A percentile compares a stretch with the other conserved stretches of the same genome.
These are phyloP conservation scores for Andricus quercusramuli DNA, from an alignment of 2,888 invertebrate genomes.

Conservation along the genomic window DNA sequence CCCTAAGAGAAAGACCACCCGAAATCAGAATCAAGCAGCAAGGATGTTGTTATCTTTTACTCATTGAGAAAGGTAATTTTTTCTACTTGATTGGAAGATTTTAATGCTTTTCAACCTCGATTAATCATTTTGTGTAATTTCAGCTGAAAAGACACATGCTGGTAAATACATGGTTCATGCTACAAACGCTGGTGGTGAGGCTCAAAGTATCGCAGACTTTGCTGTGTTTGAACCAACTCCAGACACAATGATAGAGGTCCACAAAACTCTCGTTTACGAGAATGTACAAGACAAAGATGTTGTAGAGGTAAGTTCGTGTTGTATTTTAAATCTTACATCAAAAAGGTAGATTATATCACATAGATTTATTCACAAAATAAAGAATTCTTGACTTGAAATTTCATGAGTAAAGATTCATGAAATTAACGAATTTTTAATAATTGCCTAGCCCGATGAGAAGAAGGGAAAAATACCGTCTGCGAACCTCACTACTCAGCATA, in stretches of 20 bases:
- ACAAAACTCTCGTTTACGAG: constrained; percentile 84
- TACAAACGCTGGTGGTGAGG: constrained; percentile 88
- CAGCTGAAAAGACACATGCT: constrained; percentile 84
- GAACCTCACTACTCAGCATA: constrained; percentile 70
- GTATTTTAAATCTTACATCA: neutral
- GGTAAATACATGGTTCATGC: constrained; percentile 89
- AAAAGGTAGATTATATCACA: neutral
- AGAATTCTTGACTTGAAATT: neutral
- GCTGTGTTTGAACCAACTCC: constrained; percentile 86
- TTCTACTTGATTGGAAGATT: neutral
- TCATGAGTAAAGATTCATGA: neutral
- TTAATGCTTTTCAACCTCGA: neutral
- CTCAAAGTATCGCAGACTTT: constrained; percentile 90
- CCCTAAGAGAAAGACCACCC: constrained; percentile 81
- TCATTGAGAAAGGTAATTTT: constrained; percentile 85
- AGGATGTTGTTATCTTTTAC: constrained; percentile 85
- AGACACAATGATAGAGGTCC: constrained; percentile 84
- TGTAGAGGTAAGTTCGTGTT: constrained; percentile 66
- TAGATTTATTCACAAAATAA: neutral
- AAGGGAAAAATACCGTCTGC: constrained; percentile 71
- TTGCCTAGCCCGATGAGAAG: constrained; percentile 68
- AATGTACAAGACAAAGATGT: constrained; percentile 77
- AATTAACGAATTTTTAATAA: constrained; percentile 37
- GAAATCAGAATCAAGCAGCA: constrained; percentile 82
- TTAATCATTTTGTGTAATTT: constrained; percentile 41